phyloP scores from a whole-genome alignment of 2,888 invertebrate genomes.

The Tubulanus polymorphus region DNA sequence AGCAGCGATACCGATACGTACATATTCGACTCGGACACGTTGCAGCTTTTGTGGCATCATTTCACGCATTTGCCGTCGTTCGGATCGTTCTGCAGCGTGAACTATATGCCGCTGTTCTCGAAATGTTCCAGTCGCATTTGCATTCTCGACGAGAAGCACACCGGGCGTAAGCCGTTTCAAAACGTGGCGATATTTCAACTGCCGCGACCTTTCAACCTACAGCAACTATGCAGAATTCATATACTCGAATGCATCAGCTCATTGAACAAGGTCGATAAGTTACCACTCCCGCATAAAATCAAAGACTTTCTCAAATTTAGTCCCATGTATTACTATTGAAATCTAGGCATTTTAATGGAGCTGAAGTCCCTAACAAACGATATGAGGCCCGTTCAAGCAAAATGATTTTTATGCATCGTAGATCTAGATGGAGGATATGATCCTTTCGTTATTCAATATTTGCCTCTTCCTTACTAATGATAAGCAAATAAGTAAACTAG shows the following conservation, averaged over 20 bases:
- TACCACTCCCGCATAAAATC: slow-evolving; percentile 17
- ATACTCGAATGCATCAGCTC: slow-evolving; percentile 17
- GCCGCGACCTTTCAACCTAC: slow-evolving; percentile 18
- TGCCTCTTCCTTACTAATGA: too few species aligned
- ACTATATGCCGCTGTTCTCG: slow-evolving; percentile 24
- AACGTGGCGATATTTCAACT: slow-evolving; percentile 22
- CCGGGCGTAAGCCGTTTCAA: slow-evolving; percentile 6
- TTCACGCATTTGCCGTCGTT: slow-evolving; percentile 20
- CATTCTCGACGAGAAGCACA: slow-evolving; percentile 17
- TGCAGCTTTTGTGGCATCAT: slow-evolving; percentile 20
- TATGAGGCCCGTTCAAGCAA: too few species aligned
- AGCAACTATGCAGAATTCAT: slow-evolving; percentile 21
- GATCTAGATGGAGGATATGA: too few species aligned
- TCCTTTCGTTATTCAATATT: too few species aligned
- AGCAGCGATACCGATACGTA: slow-evolving; percentile 22
- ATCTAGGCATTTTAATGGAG: too few species aligned
- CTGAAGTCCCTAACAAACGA: too few species aligned
- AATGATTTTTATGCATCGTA: too few species aligned
- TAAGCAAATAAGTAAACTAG: too few species aligned
- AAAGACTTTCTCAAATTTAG: slow-evolving; percentile 15
- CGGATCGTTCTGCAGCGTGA: slow-evolving; percentile 19
- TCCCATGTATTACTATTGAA: slow-evolving; percentile 11
- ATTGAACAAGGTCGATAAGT: slow-evolving; percentile 7
- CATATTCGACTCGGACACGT: slow-evolving; percentile 19
- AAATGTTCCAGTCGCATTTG: slow-evolving; percentile 23